Evolutionary conservation across 2,113 vertebrate genomes (phyloP).

Genomic region (human): GRCh38 chr15:34516001-34516500

Average conservation of each 20-base stretch:
- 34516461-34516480: neutral
- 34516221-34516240: neutral
- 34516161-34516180: neutral
- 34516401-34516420: neutral
- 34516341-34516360: neutral
- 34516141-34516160: neutral
- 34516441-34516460: neutral
- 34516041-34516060: neutral
- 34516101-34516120: neutral
- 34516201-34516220: neutral
- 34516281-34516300: neutral
- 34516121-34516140: neutral
- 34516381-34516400: neutral
- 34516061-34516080: neutral
- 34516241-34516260: neutral
- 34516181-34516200: neutral
- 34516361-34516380: neutral
- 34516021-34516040: rapidly evolving
- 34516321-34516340: neutral
- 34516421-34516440: neutral
- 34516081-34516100: neutral
- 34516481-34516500: neutral
- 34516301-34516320: neutral
- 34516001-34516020: neutral
- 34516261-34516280: neutral